Base-by-base conservation (phyloP, 2,113 vertebrate genomes). In the Crotalus horridus region DNA sequence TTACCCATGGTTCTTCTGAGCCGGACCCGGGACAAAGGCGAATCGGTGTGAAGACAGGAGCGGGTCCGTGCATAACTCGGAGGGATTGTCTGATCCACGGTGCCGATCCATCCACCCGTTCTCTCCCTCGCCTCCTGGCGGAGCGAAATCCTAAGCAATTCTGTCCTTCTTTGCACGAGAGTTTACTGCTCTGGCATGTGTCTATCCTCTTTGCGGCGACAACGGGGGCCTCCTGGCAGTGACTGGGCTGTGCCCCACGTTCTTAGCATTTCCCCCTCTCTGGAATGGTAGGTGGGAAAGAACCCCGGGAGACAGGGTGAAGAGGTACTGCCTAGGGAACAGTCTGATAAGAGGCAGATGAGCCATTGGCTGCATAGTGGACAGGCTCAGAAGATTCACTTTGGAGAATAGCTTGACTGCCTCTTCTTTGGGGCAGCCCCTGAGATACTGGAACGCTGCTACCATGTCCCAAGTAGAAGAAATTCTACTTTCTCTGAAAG, bases 11-110 rank as follows among this genome's bases (percentile, higher is more conserved):
- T 96, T 20, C 93, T 95, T 39, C 89, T 93, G 0, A 93, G 61
- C 58, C 93, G 93, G 15, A 94, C 89, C 85, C 93, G 93, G 43
- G 91, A 95, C 61, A 95, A 95, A 74, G 93, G 93, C 29, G 91
- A 92, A 54, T 85, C 74, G 0, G 93, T 90, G 43, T 97, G 94
- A 88, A 55, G 93, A 58, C 61, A 55, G 87, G 74, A 10, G 9
- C 3, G 8, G 11, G n/a, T 17, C 15, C 0, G 11, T 0, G 15
- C 56, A n/a, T 46, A 33, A 15, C 55, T 43, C 10, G 69, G 91
- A 29, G 56, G 87, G 12, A 6, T 9, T 26, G 29, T 26, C 87
- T 0, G 0, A 53, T 12, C 13, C 9, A 9, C 9, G 29, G 88
- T 89, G 88, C 69, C n/a, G 92, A 26, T 53, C 69, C 17, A 3